phyloP scores from a whole-genome alignment of 2,888 invertebrate species.

The Lathronympha strigana region DNA sequence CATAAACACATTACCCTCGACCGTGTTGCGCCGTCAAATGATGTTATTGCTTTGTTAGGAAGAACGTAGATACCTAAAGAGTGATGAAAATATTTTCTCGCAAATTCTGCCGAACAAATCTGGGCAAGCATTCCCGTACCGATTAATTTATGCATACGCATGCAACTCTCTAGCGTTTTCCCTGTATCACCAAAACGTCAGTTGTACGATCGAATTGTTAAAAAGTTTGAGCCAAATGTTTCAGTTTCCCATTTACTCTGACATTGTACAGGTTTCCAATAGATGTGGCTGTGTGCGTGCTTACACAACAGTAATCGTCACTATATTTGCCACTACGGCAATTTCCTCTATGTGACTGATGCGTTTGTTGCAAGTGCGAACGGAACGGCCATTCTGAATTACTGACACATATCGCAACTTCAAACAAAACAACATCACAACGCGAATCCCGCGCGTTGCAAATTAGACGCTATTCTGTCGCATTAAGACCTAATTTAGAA shows the following conservation, averaged over 20 bases:
- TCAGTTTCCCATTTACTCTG: conserved; percentile 35
- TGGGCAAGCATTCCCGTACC: too few relatives aligned
- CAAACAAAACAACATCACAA: conserved; percentile 10
- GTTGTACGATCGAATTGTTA: conserved; percentile 5
- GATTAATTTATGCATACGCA: conserved; percentile 16
- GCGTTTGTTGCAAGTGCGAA: conserved; percentile 31
- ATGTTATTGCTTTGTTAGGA: too few relatives aligned
- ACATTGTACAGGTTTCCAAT: conserved; percentile 58
- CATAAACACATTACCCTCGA: too few relatives aligned
- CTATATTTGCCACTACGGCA: conserved; percentile 34
- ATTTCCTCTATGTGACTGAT: conserved; percentile 32
- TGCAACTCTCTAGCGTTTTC: neutral
- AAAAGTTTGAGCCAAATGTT: conserved; percentile 33
- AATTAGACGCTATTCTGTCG: neutral
- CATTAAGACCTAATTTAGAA: conserved; percentile 9
- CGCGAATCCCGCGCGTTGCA: neutral
- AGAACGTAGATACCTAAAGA: too few relatives aligned
- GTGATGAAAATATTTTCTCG: too few relatives aligned
- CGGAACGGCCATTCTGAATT: conserved; percentile 1
- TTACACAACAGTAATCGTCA: conserved; percentile 29
- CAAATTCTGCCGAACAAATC: too few relatives aligned
- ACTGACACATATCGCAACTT: conserved; percentile 7
- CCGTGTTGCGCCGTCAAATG: too few relatives aligned
- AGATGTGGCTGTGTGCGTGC: conserved; percentile 64
- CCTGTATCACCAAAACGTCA: conserved; percentile 5